phyloP scores from a whole-genome alignment of 2,113 vertebrate species.

The Oophaga pumilio region DNA sequence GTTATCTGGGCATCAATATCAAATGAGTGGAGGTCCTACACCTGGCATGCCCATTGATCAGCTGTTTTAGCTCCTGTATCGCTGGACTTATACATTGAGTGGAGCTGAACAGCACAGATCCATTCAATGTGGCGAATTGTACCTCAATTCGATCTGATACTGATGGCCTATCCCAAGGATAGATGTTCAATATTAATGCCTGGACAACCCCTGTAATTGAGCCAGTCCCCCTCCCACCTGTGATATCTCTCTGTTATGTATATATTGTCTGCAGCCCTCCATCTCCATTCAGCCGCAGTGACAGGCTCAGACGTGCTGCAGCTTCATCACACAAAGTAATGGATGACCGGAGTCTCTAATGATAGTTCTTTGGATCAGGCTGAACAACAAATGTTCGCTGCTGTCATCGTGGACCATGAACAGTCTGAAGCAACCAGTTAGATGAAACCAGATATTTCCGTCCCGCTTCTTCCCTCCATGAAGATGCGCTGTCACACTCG shows the following conservation, averaged over 20 bases:
- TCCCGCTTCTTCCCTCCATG: background rate
- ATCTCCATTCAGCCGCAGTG: background rate
- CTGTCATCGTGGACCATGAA: background rate
- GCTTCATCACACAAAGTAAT: background rate
- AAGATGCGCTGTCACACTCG: constrained; percentile 1
- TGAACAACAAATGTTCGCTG: background rate
- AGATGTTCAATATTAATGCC: no score
- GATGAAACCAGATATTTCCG: background rate
- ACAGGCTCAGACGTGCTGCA: background rate
- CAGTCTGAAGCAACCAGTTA: background rate
- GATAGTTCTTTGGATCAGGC: background rate
- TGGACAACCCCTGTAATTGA: no score
- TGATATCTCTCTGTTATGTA: background rate
- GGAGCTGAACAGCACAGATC: no score
- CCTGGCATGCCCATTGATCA: no score
- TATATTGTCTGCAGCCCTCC: background rate
- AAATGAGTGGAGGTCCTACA: no score
- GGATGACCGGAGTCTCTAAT: background rate
- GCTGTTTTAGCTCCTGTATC: no score
- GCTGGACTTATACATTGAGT: no score
- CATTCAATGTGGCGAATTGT: no score
- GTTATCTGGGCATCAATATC: no score
- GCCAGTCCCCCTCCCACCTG: no score
- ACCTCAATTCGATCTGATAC: no score
- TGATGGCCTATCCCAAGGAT: no score